These are phyloP conservation scores for Drosophila arawakana DNA, from an alignment of 1,140 invertebrate species.

Conservation along the genomic window DNA sequence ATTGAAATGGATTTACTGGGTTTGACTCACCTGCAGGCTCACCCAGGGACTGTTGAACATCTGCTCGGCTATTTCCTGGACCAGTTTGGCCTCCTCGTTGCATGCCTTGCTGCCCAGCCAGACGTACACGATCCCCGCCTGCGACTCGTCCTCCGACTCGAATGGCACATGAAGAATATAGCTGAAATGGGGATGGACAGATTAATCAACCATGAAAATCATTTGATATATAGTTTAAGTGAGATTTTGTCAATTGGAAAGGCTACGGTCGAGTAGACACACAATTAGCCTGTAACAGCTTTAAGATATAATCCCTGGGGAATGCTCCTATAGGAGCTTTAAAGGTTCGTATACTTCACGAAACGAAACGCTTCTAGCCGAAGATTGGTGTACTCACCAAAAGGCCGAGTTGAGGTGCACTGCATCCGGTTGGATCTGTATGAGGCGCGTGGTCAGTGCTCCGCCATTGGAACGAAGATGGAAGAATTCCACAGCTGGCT, in stretches of 20 bases:
- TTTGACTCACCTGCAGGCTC: slow-evolving; percentile 88
- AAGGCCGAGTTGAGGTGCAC: slow-evolving; percentile 92
- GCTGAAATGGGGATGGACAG: slow-evolving; percentile 85
- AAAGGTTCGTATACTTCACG: too few relatives aligned
- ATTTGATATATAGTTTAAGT: too few relatives aligned
- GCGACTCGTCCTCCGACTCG: slow-evolving; percentile 94
- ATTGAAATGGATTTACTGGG: background rate
- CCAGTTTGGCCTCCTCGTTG: slow-evolving; percentile 93
- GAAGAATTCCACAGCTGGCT: slow-evolving; percentile 94
- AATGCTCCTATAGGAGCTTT: too few relatives aligned
- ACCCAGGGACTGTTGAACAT: slow-evolving; percentile 97
- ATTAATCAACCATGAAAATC: background rate
- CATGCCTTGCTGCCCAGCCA: slow-evolving; percentile 97
- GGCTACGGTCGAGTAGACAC: too few relatives aligned
- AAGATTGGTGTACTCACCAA: slow-evolving; percentile 87
- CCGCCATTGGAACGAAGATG: slow-evolving; percentile 98
- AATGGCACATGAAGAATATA: slow-evolving; percentile 98
- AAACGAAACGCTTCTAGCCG: background rate
- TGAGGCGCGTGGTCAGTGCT: slow-evolving; percentile 95
- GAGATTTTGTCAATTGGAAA: too few relatives aligned
- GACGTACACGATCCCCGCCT: slow-evolving; percentile 97
- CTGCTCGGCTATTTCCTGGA: slow-evolving; percentile 96
- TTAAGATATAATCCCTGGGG: too few relatives aligned
- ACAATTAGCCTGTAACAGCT: too few relatives aligned
- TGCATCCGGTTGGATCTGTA: slow-evolving; percentile 95